Evolutionary conservation across 2,888 invertebrate genomes (phyloP).

Genomic region (Metallyticus violacea): DNA sequence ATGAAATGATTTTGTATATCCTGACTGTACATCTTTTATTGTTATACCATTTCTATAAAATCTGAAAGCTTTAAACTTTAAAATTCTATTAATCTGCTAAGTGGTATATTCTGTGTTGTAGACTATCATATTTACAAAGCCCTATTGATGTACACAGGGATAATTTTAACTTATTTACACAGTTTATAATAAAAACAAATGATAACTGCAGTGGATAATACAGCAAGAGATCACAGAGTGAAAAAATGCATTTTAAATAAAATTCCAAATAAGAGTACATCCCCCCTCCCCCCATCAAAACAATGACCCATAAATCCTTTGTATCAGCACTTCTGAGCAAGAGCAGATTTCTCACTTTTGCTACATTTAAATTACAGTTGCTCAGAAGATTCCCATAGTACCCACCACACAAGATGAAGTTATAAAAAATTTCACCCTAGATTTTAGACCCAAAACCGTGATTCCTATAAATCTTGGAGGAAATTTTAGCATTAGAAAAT

Average conservation of each 20-base stretch:
- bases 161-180: conserved; percentile 21
- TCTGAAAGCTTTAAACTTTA: not conserved
- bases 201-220: conserved; percentile 21
- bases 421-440: not conserved
- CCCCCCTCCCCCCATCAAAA: not conserved
- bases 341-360: not conserved
- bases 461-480: not conserved
- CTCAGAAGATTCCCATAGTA: not conserved
- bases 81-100: not conserved
- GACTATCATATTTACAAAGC: conserved; percentile 17
- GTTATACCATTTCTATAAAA: not conserved
- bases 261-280: not conserved
- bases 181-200: conserved; percentile 11
- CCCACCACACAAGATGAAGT: conserved; percentile 7
- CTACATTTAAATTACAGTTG: not conserved
- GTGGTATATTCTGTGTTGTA: not conserved
- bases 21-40: not conserved
- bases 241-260: conserved; percentile 18
- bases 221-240: conserved; percentile 26
- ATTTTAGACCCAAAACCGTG: conserved; percentile 9
- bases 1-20: not conserved
- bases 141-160: not conserved
- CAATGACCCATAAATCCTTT: not conserved
- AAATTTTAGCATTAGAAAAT: not conserved
- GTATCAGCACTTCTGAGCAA: not conserved